These are phyloP conservation scores for Odontomyia ornata DNA, from an alignment of 2,888 invertebrate genomes.

Conservation along the genomic window DNA sequence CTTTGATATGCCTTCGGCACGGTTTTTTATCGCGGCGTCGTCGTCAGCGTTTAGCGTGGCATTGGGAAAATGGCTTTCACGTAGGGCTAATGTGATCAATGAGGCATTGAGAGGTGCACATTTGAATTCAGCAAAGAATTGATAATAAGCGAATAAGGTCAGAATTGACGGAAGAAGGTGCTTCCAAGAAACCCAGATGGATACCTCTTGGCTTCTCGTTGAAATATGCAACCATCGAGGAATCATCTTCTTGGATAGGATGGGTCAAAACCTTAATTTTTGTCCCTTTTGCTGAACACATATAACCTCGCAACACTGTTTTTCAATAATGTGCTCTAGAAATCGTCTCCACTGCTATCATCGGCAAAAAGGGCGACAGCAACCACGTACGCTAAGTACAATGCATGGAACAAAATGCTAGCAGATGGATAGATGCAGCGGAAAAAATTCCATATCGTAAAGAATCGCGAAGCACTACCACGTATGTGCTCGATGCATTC, in stretches of 20 bases:
- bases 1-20: slow-evolving; percentile 40
- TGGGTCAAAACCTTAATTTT: no score
- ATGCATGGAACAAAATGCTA: neutral
- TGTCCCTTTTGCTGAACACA: no score
- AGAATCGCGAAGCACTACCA: neutral
- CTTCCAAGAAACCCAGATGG: no score
- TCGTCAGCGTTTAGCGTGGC: slow-evolving; percentile 8
- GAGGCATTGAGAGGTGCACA: neutral
- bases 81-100: slow-evolving; percentile 42
- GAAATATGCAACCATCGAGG: no score
- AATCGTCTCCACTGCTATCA: no score
- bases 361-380: neutral
- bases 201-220: no score
- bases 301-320: no score
- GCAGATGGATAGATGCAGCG: neutral
- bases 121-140: no score
- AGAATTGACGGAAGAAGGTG: no score
- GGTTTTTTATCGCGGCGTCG: neutral
- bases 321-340: no score
- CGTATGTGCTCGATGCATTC: slow-evolving; percentile 5
- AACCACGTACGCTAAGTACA: neutral
- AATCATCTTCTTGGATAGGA: no score
- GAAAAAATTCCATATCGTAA: neutral
- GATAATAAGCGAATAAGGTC: no score
- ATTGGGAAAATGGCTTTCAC: slow-evolving; percentile 46